Evolutionary conservation across 30 jellyfish, hydroid and myxozoan species (phyloP).

Genomic region (Hydra vulgaris): DNA sequence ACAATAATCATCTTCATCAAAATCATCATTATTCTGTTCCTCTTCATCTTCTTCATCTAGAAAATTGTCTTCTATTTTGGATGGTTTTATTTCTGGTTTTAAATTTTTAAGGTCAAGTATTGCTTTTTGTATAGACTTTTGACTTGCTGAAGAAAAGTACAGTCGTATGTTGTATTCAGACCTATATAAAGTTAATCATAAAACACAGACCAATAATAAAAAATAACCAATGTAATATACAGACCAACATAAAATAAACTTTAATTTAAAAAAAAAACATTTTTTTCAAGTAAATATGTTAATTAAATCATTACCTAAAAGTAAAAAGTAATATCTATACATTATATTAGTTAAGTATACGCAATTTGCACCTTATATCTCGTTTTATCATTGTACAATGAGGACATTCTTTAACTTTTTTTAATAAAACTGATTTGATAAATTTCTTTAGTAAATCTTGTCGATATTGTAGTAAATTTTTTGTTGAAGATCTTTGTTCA

Average conservation of each 20-base stretch:
- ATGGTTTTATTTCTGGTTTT: neutral
- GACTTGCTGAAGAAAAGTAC: slow-evolving; percentile 45
- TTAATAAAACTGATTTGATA: slow-evolving; percentile 14
- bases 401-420: slow-evolving; percentile 61
- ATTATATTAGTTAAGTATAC: neutral
- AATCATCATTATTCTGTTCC: no score
- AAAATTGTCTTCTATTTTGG: neutral
- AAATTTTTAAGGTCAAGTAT: neutral
- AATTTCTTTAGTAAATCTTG: slow-evolving; percentile 47
- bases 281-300: no score
- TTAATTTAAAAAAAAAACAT: no score
- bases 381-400: slow-evolving; percentile 54
- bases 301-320: no score
- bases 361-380: slow-evolving; percentile 25
- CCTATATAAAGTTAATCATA: slow-evolving; percentile 19
- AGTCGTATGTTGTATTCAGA: slow-evolving; percentile 66
- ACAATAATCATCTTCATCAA: no score
- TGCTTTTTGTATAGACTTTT: slow-evolving; percentile 35
- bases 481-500: slow-evolving; percentile 23
- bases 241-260: no score
- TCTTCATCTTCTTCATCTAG: slow-evolving; percentile 2
- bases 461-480: slow-evolving; percentile 46
- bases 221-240: no score
- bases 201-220: no score
- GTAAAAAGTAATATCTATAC: no score